Evolutionary conservation across 2,113 vertebrate species (phyloP), one percentile per base, ranked within the genome.

Genomic region (Clarias batrachus): DNA sequence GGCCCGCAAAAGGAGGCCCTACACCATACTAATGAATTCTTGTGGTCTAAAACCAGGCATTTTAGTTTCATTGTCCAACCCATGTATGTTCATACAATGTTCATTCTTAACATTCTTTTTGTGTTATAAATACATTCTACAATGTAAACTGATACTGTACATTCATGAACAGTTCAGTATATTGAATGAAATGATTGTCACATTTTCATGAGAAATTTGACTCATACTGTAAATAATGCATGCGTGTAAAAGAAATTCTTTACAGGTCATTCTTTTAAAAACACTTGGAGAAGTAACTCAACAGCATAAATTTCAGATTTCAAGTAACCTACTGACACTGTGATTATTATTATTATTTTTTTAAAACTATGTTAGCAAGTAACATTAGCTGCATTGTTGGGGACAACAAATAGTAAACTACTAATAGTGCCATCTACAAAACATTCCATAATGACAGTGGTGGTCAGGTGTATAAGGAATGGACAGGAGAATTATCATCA

Each of bases 211-310:
- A 74, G 19, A 74, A 74, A 48, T 12, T 21, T 21, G 19, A 19
- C 65, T 71, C 37, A 23, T 37, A 37, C 33, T 37, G 33, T 87
- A 89, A 87, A 87, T 87, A 85, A 27, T n/a, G 60, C 9, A 70
- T 25, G 74, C 54, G 59, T 86, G 27, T 84, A 74, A 48, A 81
- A 81, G 63, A 76, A 77, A 41, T 21, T 2, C 52, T 17, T 21
- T 33, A 30, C 10, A 54, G 16, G 30, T 4, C 41, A 54, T 33
- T 59, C 19, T 60, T 73, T 60, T 37, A 52, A 78, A 27, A 81
- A 80, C 33, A 23, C 3, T 57, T 30, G 54, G n/a, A 17, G 80
- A 63, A 37, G 4, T 60, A 21, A 5, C 6, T 85, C 23, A 21
- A 30, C 7, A 60, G 59, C 27, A 17, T 85, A 30, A 21, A 33